Percentiles rank a stretch among this genome's conserved stretches.
Conservation (phyloP, 2,113 vertebrate species). For the Oenanthe melanoleuca region DNA sequence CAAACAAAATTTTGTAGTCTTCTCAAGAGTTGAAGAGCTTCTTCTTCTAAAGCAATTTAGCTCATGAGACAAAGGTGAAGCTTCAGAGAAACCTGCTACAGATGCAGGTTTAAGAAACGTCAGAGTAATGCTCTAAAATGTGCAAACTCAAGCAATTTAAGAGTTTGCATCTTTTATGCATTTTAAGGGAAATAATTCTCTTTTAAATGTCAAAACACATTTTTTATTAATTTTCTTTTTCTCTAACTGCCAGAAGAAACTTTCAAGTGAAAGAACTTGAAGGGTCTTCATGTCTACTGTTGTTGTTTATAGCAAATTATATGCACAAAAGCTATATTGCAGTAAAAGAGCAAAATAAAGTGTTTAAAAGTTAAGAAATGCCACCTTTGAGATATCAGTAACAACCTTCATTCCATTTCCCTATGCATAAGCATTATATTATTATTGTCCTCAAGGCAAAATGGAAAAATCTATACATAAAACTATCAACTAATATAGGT, state of each 20-base stretch:
- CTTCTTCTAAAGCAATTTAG: neutral
- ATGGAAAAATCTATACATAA: neutral
- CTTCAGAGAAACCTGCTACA: neutral
- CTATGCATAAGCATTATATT: neutral
- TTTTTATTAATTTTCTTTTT: conserved; percentile 44
- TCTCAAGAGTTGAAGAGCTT: neutral
- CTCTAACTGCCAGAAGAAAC: neutral
- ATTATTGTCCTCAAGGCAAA: neutral
- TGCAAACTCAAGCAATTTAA: neutral
- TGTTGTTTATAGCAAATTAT: neutral
- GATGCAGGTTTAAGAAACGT: neutral
- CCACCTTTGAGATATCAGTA: neutral
- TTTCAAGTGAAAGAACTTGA: conserved; percentile 3
- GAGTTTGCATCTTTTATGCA: conserved; percentile 12
- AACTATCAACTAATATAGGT: neutral
- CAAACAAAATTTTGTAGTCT: neutral
- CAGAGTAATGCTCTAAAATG: neutral
- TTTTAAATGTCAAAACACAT: conserved; percentile 51
- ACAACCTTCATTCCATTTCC: neutral
- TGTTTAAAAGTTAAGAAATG: neutral
- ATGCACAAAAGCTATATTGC: neutral
- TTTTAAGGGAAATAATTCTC: conserved; percentile 41
- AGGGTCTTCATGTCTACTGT: neutral
- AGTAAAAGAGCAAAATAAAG: neutral
- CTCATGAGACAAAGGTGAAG: neutral